Base-by-base conservation (phyloP, 2,113 vertebrate species). In the Pituophis catenifer region DNA sequence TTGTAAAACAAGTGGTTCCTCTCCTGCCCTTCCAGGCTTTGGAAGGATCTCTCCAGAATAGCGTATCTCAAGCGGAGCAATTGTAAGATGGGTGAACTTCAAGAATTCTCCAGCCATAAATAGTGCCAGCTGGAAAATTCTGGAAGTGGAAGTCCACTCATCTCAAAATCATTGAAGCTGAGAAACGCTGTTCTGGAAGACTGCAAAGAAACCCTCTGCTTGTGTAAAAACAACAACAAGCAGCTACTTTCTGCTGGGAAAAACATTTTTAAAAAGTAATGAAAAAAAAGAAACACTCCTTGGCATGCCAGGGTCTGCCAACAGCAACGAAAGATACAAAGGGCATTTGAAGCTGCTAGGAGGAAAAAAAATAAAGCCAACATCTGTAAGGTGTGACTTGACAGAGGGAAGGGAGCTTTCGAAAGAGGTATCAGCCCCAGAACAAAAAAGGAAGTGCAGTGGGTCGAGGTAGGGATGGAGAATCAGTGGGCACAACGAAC, bases 391-490 rank as follows among this genome's bases (percentile, higher is more conserved):
- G 38, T 62, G 89, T 62, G 50, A 54, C 62, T 54, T 93, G 92
- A 81, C 75, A 54, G 75, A 62, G 13, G 75, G n/a, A 59, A 8
- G 57, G 55, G 81, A 54, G 62, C 59, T 65, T 54, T 62, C 26
- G 62, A 19, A 50, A 86, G 89, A 93, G 57, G n/a, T 65, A 87
- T 90, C 57, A 93, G 92, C 92, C 89, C 89, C 81, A 93, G 89
- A 65, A 33, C 33, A 53, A 86, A 59, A 86, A 92, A 88, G 48
- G 92, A 93, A 90, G 81, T 93, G 92, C 92, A 65, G 29, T 15
- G 50, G 89, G 89, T 90, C 89, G 92, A 93, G 92, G 92, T 93
- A 90, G 92, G 92, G 92, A 59, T 52, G 65, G 65, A 93, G 65
- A 90, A 55, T 52, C 54, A 24, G 15, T 33, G 75, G 89, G 92